Conservation (phyloP, 1,140 invertebrate genomes). For the Bathynomus jamesi region DNA sequence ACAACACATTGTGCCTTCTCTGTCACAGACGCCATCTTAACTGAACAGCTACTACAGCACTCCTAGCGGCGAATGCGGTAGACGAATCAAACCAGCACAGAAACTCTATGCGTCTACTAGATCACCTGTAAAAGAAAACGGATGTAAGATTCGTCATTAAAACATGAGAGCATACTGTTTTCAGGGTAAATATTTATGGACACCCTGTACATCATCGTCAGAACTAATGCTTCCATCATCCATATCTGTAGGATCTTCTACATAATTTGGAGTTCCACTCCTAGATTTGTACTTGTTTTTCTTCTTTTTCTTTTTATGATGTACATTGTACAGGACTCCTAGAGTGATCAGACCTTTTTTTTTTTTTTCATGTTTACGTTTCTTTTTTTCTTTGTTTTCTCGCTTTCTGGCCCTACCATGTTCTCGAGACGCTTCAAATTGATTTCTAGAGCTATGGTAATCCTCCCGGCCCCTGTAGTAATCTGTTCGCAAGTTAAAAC, state of each 20-base stretch:
- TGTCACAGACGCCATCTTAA: too few relatives aligned
- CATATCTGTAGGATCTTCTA: constrained; percentile 8
- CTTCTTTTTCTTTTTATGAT: constrained; percentile 35
- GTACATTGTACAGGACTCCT: too few relatives aligned
- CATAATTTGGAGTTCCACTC: constrained; percentile 30
- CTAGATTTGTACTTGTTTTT: constrained; percentile 35
- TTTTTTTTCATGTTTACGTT: constrained; percentile 34
- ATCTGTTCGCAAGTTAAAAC: constrained; percentile 25
- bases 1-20: too few relatives aligned
- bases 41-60: too few relatives aligned
- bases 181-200: too few relatives aligned
- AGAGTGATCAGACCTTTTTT: constrained; percentile 21
- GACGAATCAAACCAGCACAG: too few relatives aligned
- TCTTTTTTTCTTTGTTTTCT: constrained; percentile 35
- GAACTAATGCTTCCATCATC: constrained; percentile 22
- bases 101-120: too few relatives aligned
- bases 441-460: constrained; percentile 28
- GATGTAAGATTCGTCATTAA: too few relatives aligned
- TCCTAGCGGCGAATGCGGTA: too few relatives aligned
- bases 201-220: constrained; percentile 26
- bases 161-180: too few relatives aligned
- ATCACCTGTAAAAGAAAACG: too few relatives aligned
- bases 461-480: constrained; percentile 28
- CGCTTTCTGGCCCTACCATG: constrained; percentile 27
- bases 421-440: constrained; percentile 26